These are phyloP conservation scores for Teinopalpus imperialis DNA, from an alignment of 2,888 invertebrate genomes.

Conservation along the genomic window DNA sequence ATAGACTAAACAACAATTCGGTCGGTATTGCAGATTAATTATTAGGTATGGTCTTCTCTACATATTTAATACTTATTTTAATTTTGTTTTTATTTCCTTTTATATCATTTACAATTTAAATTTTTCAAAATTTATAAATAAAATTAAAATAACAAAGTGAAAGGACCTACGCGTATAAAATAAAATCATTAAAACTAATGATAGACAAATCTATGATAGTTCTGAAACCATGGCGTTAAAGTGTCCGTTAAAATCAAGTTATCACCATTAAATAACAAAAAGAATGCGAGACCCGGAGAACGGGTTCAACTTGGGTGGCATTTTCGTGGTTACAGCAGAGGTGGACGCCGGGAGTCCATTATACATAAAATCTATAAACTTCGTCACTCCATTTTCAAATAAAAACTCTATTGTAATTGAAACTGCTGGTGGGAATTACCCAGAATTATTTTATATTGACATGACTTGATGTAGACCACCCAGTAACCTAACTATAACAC, in stretches of 20 bases:
- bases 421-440: constrained; percentile 32
- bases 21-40: no score
- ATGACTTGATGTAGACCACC: constrained; percentile 16
- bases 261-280: constrained; percentile 25
- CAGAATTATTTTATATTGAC: constrained; percentile 28
- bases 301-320: constrained; percentile 70
- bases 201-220: constrained; percentile 9
- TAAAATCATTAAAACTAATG: constrained; percentile 10
- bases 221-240: constrained; percentile 7
- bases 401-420: constrained; percentile 39
- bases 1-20: no score
- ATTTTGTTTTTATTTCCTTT: no score
- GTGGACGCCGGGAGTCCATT: constrained; percentile 44
- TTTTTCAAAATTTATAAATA: no score
- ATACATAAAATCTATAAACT: constrained; percentile 53
- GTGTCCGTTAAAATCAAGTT: constrained; percentile 24
- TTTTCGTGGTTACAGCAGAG: constrained; percentile 68
- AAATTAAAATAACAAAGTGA: no score
- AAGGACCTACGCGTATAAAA: no score
- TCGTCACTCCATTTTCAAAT: constrained; percentile 48
- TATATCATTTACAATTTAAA: no score
- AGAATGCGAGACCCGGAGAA: constrained; percentile 19
- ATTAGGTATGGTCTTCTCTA: no score
- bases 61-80: no score
- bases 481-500: constrained; percentile 1